Conservation (phyloP, 1,140 invertebrate species). For the Cotesia glomerata region DNA sequence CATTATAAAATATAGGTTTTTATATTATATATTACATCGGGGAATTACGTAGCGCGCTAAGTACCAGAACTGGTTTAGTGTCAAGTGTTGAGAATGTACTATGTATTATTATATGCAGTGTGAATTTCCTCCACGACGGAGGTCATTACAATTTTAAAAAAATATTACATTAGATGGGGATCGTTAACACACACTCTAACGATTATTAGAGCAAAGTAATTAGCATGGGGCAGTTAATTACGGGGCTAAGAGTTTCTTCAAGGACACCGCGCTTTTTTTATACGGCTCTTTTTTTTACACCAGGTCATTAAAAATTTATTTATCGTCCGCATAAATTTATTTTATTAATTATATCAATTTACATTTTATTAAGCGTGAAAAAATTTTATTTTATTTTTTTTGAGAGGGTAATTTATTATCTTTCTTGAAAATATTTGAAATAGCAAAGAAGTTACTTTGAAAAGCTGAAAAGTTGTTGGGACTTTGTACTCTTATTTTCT, state of each 20-base stretch:
- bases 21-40: too few species aligned
- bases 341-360: background rate
- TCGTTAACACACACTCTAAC: slow-evolving; percentile 25
- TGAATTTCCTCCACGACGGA: slow-evolving; percentile 13
- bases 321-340: background rate
- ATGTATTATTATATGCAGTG: too few species aligned
- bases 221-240: slow-evolving; percentile 22
- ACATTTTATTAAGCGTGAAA: background rate
- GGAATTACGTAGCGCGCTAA: too few species aligned
- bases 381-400: background rate
- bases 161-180: background rate
- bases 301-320: background rate
- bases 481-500: background rate
- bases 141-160: background rate
- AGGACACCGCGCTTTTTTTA: background rate
- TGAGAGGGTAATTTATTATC: too few species aligned
- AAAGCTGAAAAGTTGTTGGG: background rate
- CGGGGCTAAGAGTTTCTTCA: slow-evolving; percentile 22
- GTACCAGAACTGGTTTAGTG: too few species aligned
- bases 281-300: background rate
- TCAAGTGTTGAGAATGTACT: too few species aligned
- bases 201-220: slow-evolving; percentile 29
- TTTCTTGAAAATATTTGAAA: too few species aligned
- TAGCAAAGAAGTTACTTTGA: too few species aligned
- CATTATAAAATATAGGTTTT: too few species aligned